A percentile compares a stretch with the other conserved stretches of the same genome.
These are phyloP conservation scores for Bathynomus jamesi DNA, from an alignment of 1,140 invertebrate genomes.

Conservation along the genomic window DNA sequence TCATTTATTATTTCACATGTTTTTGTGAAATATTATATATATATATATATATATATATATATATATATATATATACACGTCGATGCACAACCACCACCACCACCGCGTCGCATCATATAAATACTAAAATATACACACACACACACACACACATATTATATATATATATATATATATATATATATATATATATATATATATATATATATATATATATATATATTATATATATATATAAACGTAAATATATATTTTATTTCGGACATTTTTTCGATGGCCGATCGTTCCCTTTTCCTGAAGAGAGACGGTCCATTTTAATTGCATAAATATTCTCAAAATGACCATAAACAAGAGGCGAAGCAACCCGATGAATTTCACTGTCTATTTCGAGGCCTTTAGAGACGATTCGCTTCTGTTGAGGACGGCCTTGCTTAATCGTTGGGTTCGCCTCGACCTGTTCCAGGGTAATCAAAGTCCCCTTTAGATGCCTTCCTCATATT, in stretches of 20 bases:
- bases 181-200: slow-evolving; percentile 3
- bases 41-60: background rate
- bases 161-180: slow-evolving; percentile 3
- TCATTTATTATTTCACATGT: too few relatives aligned
- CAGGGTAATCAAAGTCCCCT: background rate
- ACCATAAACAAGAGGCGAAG: background rate
- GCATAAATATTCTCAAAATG: background rate
- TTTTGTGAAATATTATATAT: background rate
- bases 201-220: slow-evolving; percentile 3
- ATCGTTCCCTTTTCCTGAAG: too few relatives aligned
- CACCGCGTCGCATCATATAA: too few relatives aligned
- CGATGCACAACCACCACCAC: too few relatives aligned
- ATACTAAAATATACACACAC: background rate
- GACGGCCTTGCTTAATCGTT: background rate
- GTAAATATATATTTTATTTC: background rate
- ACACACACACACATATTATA: background rate
- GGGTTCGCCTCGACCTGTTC: background rate
- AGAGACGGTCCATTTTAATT: too few relatives aligned
- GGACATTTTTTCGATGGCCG: too few relatives aligned
- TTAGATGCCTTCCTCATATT: background rate
- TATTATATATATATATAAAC: background rate
- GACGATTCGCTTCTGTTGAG: background rate
- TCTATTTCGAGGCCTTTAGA: background rate
- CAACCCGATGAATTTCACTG: background rate
- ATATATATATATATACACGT: background rate